Conservation (phyloP, 2,888 invertebrate species). For the Drosophila mimetica region DNA sequence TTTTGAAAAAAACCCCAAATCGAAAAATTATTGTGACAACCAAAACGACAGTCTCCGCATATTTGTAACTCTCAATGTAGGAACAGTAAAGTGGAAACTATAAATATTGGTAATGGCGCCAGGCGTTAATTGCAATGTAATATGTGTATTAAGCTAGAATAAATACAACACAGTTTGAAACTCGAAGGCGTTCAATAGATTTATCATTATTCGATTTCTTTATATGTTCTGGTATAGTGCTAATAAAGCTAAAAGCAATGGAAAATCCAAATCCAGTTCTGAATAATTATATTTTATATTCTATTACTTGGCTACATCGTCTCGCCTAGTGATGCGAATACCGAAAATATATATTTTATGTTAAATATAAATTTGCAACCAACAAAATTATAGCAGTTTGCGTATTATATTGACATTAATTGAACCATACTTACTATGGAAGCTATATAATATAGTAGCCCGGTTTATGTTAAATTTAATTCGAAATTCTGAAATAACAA, state of each 20-base stretch:
- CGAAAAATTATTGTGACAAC: conserved; percentile 24
- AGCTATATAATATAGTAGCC: too few species aligned
- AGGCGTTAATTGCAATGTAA: conserved; percentile 46
- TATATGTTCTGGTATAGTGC: neutral
- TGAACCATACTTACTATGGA: too few species aligned
- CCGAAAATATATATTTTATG: too few species aligned
- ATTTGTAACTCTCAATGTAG: conserved; percentile 29
- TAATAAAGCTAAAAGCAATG: conserved; percentile 3
- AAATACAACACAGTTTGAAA: conserved; percentile 39
- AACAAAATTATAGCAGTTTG: too few species aligned
- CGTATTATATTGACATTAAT: too few species aligned
- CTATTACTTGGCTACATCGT: too few species aligned
- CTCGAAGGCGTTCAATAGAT: conserved; percentile 7
- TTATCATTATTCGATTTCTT: neutral
- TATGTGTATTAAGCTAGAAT: conserved; percentile 55
- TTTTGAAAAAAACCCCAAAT: conserved; percentile 8
- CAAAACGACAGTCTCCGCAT: conserved; percentile 31
- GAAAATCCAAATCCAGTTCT: neutral
- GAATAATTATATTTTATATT: too few species aligned
- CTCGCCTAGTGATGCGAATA: too few species aligned
- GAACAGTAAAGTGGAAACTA: conserved; percentile 27
- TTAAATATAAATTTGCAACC: too few species aligned
- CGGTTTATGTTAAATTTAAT: too few species aligned
- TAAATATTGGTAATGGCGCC: conserved; percentile 45
- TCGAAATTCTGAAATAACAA: too few species aligned